Percentiles rank a stretch among this genome's conserved stretches.
These are phyloP conservation scores for Mus minutoides DNA, from an alignment of 2,797 vertebrate genomes.

Conservation along the genomic window DNA sequence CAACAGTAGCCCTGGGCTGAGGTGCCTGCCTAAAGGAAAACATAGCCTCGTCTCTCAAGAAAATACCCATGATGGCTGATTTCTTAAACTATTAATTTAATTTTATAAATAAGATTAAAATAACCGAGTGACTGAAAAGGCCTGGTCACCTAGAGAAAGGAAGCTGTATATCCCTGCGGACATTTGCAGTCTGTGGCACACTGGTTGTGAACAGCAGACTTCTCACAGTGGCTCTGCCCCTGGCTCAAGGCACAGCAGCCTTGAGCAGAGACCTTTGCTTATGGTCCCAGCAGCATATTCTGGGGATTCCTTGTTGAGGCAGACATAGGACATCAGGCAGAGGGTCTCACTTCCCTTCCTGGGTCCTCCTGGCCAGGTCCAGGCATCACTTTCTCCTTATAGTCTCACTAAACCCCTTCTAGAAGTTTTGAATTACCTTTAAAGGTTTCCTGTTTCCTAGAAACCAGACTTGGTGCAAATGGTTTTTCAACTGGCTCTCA, in stretches of 20 bases:
- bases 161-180: background rate
- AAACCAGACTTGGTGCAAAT: background rate
- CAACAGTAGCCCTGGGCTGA: background rate
- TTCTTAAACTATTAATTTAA: conserved; percentile 39
- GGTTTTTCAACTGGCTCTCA: background rate
- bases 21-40: background rate
- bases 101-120: conserved; percentile 62
- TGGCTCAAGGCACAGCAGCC: background rate
- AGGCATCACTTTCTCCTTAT: rapidly evolving
- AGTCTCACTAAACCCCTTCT: background rate
- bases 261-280: background rate
- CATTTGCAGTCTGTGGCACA: background rate
- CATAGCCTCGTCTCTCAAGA: background rate
- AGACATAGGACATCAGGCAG: background rate
- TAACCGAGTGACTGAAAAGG: background rate
- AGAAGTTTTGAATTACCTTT: conserved; percentile 12
- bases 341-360: background rate
- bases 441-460: background rate
- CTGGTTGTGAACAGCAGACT: background rate
- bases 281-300: background rate
- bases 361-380: background rate
- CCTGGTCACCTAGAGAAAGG: conserved; percentile 30
- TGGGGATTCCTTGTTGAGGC: background rate
- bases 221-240: background rate
- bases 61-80: background rate